phyloP scores from a whole-genome alignment of 2,888 invertebrate species.

The Zeuzera pyrina region DNA sequence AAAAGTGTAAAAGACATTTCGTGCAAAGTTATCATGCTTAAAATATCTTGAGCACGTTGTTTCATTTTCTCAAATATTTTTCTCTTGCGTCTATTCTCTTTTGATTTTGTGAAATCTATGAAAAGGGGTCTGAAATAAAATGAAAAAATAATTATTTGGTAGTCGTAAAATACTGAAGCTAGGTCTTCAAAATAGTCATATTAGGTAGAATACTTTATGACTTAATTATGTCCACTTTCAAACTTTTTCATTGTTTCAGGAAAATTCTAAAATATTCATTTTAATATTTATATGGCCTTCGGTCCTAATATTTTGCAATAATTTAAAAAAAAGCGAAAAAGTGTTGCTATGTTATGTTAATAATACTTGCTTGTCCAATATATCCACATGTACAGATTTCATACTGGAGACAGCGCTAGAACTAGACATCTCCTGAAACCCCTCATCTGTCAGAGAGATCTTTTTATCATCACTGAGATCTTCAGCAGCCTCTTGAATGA shows the following conservation, averaged over 20 bases:
- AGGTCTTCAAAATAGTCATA: too few species aligned
- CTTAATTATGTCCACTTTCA: too few species aligned
- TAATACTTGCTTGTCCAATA: constrained; percentile 35
- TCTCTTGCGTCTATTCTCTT: constrained; percentile 40
- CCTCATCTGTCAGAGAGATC: constrained; percentile 50
- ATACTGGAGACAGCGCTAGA: constrained; percentile 15
- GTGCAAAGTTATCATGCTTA: constrained; percentile 56
- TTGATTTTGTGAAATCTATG: constrained; percentile 53
- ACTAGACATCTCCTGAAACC: constrained; percentile 56
- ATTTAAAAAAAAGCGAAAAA: neutral
- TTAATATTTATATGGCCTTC: too few species aligned
- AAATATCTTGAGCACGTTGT: constrained; percentile 50
- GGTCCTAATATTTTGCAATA: too few species aligned
- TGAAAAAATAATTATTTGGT: too few species aligned
- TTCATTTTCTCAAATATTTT: constrained; percentile 34
- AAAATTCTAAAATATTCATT: too few species aligned
- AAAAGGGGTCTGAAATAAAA: constrained; percentile 48
- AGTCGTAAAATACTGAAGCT: too few species aligned
- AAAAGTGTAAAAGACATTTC: constrained; percentile 55
- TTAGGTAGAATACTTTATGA: too few species aligned
- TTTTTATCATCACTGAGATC: constrained; percentile 28
- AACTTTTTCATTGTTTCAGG: too few species aligned
- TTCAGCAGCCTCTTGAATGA: constrained; percentile 41
- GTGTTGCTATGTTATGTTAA: neutral
- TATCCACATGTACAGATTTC: constrained; percentile 36